phyloP scores from a whole-genome alignment of 2,797 vertebrate genomes.

The Prunella strophiata region DNA sequence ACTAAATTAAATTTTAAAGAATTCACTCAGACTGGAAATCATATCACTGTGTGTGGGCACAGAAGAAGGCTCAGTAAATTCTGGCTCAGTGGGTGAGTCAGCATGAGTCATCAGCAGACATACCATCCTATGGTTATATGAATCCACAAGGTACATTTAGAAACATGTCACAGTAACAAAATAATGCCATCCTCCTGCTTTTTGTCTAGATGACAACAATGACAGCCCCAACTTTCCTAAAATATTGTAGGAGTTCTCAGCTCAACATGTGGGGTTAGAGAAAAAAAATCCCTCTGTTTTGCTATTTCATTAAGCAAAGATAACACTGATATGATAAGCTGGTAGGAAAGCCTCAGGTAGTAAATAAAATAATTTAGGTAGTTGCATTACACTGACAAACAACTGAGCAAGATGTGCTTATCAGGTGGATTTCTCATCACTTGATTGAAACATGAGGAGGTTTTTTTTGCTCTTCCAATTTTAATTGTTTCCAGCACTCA shows the following conservation, averaged over 20 bases:
- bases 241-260: conserved; percentile 38
- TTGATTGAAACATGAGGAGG: background rate
- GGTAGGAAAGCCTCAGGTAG: background rate
- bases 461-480: background rate
- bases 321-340: conserved; percentile 1
- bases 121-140: conserved; percentile 47
- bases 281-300: background rate
- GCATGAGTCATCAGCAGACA: conserved; percentile 72
- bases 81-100: conserved; percentile 64
- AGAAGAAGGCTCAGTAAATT: conserved; percentile 52
- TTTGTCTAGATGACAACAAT: conserved; percentile 49
- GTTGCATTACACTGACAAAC: background rate
- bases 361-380: background rate
- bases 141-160: conserved; percentile 72
- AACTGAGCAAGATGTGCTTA: background rate
- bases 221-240: conserved; percentile 3
- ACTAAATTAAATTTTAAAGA: conserved; percentile 64
- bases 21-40: conserved; percentile 66
- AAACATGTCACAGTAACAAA: conserved; percentile 66
- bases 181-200: conserved; percentile 56
- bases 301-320: conserved; percentile 15
- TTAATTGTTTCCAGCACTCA: background rate
- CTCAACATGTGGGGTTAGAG: background rate
- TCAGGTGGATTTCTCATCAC: background rate
- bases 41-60: conserved; percentile 53